Evolutionary conservation across 2,888 invertebrate genomes (phyloP), one percentile per base, ranked within the genome.

Genomic region (Drosophila subsilvestris): DNA sequence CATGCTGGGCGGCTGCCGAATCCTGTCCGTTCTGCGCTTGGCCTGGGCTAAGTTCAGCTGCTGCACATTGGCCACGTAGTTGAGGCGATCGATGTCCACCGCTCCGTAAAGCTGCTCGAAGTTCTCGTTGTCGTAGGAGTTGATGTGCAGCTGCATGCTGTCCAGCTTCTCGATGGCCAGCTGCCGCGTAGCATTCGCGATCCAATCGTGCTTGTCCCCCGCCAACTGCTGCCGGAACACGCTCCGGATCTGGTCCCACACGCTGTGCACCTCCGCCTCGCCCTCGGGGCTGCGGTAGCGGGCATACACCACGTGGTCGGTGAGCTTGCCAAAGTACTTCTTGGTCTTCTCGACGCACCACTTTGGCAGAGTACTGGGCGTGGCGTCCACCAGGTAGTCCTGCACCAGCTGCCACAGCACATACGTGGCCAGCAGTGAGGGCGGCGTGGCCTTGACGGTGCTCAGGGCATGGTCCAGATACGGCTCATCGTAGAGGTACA

Each of bases 121-220:
- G 37, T 89, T 60, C 14, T 83, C 89, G 3, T 72, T 49, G 42
- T 89, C 90, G 53, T 90, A 89, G 10, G 90, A 75, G 47, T 90
- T 89, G 1, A 90, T 90, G 2, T 68, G 32, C 10, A 91, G 70
- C 25, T 80, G 59, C 91, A 90, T 90, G 3, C 50, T 71, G 6
- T 88, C 72, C 29, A 90, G 59, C 44, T 90, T 90, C 22, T 78
- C 74, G 7, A 90, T 74, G 42, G 91, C 91, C 53, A 78, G 54
- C 14, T 58, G 53, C 2, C 90, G 77, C 0, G 90, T 90, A 1
- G 20, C 50, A n/a, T 89, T 86, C 3, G 77, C 51, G 25, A 90
- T 91, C 90, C 91, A 90, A 56, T 89, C 80, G 6, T 83, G 77
- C 37, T 86, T 89, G 57, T 91, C 85, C 6, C 88, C 82, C 0